Percentiles rank a stretch among this genome's conserved stretches.
Conservation (phyloP, 2,888 invertebrate genomes). For the Phrixothrix hirtus region DNA sequence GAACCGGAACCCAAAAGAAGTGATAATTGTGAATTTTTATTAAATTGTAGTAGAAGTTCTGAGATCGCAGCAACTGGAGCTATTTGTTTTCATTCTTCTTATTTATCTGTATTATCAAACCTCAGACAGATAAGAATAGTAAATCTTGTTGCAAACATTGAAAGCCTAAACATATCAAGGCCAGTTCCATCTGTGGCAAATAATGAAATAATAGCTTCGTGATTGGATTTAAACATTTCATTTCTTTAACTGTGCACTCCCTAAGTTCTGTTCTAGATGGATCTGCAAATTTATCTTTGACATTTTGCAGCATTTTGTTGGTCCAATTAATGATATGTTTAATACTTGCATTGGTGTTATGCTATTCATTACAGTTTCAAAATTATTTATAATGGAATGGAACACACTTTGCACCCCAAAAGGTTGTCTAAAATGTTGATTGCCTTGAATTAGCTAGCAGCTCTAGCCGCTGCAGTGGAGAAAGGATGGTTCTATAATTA, state of each 20-base stretch:
- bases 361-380: too few relatives aligned
- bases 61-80: constrained; percentile 25
- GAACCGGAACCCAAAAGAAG: constrained; percentile 9
- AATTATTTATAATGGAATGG: too few relatives aligned
- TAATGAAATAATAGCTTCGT: constrained; percentile 29
- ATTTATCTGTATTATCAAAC: too few relatives aligned
- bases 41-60: constrained; percentile 13
- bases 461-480: too few relatives aligned
- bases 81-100: constrained; percentile 26
- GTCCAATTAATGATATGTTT: too few relatives aligned
- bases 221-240: constrained; percentile 27
- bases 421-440: too few relatives aligned
- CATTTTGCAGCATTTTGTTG: not conserved
- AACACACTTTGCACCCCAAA: too few relatives aligned
- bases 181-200: too few relatives aligned
- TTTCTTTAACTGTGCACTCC: not conserved
- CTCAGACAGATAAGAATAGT: constrained; percentile 36
- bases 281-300: not conserved
- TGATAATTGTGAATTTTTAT: constrained; percentile 17
- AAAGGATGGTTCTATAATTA: too few relatives aligned
- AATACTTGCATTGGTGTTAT: too few relatives aligned
- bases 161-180: constrained; percentile 37
- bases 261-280: not conserved
- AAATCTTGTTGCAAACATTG: too few relatives aligned
- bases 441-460: too few relatives aligned